These are phyloP conservation scores for Perithous albicinctus DNA, from an alignment of 2,888 invertebrate genomes.

Conservation along the genomic window DNA sequence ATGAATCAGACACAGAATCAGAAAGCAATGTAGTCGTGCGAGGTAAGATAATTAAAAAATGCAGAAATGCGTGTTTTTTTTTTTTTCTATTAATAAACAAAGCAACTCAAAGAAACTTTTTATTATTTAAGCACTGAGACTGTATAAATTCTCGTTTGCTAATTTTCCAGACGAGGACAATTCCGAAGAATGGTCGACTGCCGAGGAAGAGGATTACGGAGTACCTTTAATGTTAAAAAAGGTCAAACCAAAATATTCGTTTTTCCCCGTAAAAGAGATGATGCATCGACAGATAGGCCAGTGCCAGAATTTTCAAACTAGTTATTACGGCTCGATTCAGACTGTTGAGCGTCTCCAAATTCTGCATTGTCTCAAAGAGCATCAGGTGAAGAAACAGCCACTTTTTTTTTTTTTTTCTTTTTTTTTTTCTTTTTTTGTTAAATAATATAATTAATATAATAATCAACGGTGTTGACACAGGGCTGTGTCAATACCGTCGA, in stretches of 20 bases:
- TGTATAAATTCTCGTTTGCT: background rate
- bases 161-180: slow-evolving; percentile 67
- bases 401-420: background rate
- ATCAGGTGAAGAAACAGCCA: slow-evolving; percentile 84
- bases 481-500: slow-evolving; percentile 97
- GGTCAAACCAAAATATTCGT: slow-evolving; percentile 89
- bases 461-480: slow-evolving; percentile 62
- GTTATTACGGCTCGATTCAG: slow-evolving; percentile 93
- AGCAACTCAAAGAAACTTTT: too few species aligned
- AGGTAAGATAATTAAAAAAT: slow-evolving; percentile 20
- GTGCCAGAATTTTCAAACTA: slow-evolving; percentile 88
- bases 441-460: background rate
- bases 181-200: slow-evolving; percentile 74
- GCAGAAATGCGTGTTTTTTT: slow-evolving; percentile 6
- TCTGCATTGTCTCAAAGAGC: slow-evolving; percentile 91
- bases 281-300: slow-evolving; percentile 88
- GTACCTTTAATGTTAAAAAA: slow-evolving; percentile 86
- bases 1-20: slow-evolving; percentile 39
- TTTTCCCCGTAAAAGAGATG: slow-evolving; percentile 89
- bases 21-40: slow-evolving; percentile 64
- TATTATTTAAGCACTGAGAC: background rate
- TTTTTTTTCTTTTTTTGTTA: background rate
- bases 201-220: slow-evolving; percentile 77
- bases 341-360: slow-evolving; percentile 93
- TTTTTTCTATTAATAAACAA: background rate